A percentile compares a stretch with the other conserved stretches of the same genome.
These are phyloP conservation scores for Rissa tridactyla DNA, from an alignment of 2,113 vertebrate genomes.

Conservation along the genomic window DNA sequence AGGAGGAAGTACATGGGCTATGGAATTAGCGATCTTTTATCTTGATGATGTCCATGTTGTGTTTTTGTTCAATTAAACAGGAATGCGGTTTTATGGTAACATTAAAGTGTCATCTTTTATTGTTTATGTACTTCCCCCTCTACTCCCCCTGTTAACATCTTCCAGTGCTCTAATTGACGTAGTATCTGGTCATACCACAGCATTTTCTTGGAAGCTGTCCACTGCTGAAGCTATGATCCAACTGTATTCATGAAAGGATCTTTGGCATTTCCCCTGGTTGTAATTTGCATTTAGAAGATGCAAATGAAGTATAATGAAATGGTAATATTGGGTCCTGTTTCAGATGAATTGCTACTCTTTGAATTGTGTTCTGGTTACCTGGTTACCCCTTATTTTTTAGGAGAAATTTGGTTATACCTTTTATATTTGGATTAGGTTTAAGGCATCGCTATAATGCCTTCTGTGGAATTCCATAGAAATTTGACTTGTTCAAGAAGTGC, in stretches of 20 bases:
- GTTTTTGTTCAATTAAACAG: background rate
- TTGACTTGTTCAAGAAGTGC: background rate
- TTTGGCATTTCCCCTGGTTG: background rate
- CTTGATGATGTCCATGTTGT: background rate
- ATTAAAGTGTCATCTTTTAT: background rate
- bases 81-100: background rate
- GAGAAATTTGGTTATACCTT: background rate
- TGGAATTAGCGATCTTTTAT: background rate
- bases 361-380: background rate
- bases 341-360: background rate
- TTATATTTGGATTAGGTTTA: background rate
- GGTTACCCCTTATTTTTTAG: background rate
- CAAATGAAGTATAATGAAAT: background rate
- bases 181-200: background rate
- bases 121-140: background rate
- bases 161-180: background rate
- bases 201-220: slow-evolving; percentile 2
- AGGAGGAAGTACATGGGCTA: background rate
- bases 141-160: background rate
- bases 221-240: background rate
- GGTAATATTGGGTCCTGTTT: background rate
- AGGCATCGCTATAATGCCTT: background rate
- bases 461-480: background rate
- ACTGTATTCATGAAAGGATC: background rate
- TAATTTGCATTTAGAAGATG: background rate